These are phyloP conservation scores for Platorchestia sp. DNA, from an alignment of 1,140 invertebrate species.

Conservation along the genomic window DNA sequence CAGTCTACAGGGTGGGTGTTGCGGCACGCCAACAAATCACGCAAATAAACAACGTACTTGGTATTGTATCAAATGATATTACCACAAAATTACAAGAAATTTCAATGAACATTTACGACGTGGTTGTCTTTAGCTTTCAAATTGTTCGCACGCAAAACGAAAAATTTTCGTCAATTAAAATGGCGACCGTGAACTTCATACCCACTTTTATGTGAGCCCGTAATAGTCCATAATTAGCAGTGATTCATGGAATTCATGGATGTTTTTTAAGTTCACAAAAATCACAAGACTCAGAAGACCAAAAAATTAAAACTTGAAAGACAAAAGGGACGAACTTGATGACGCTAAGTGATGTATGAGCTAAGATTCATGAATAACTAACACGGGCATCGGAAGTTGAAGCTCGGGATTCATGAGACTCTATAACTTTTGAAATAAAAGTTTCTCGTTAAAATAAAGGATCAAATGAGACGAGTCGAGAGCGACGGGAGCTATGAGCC, in stretches of 20 bases:
- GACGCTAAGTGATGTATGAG: neutral
- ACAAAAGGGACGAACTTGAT: neutral
- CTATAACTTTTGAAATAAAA: neutral
- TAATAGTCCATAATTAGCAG: neutral
- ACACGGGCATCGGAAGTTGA: neutral
- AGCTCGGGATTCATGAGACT: neutral
- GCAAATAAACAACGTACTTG: too few relatives aligned
- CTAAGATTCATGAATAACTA: neutral
- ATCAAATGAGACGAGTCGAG: neutral
- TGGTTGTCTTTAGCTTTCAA: too few relatives aligned
- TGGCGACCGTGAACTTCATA: too few relatives aligned
- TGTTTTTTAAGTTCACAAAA: neutral
- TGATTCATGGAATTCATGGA: too few relatives aligned
- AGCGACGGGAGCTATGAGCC: neutral
- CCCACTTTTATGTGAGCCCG: too few relatives aligned
- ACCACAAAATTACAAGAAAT: too few relatives aligned
- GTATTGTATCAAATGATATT: too few relatives aligned
- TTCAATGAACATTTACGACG: too few relatives aligned
- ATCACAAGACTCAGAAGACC: neutral
- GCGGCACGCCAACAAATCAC: too few relatives aligned
- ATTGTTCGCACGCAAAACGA: too few relatives aligned
- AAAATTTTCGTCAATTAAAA: too few relatives aligned
- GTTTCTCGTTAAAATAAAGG: neutral
- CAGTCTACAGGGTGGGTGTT: too few relatives aligned
- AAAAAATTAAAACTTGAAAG: neutral